Percentiles rank a stretch among this genome's conserved stretches.
These are phyloP conservation scores for Agapostemon virescens DNA, from an alignment of 2,888 invertebrate genomes.

Conservation along the genomic window DNA sequence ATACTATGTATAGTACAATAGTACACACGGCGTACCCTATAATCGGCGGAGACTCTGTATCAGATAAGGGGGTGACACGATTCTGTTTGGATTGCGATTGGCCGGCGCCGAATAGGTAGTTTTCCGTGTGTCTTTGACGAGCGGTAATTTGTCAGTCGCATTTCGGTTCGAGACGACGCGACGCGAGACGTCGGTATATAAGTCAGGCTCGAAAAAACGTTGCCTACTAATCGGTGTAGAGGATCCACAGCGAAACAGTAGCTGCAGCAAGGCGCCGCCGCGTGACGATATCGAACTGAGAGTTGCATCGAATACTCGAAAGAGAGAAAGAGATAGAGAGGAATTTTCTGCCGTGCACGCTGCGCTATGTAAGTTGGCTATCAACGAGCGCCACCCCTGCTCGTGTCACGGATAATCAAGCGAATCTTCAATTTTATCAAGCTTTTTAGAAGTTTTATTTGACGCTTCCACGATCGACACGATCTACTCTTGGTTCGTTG, in stretches of 20 bases:
- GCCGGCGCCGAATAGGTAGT: slow-evolving; percentile 51
- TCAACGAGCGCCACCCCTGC: no score
- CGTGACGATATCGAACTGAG: background rate
- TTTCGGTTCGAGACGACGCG: slow-evolving; percentile 19
- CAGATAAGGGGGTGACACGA: slow-evolving; percentile 54
- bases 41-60: slow-evolving; percentile 31
- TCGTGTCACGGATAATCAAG: background rate
- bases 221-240: slow-evolving; percentile 12
- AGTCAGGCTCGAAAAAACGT: slow-evolving; percentile 4
- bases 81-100: slow-evolving; percentile 58
- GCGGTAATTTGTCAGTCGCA: slow-evolving; percentile 43
- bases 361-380: slow-evolving; percentile 38
- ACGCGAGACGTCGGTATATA: slow-evolving; percentile 41
- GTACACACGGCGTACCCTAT: background rate
- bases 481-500: no score
- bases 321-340: background rate
- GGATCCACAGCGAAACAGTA: slow-evolving; percentile 12
- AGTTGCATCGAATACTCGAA: slow-evolving; percentile 17
- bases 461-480: no score
- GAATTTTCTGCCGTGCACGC: background rate
- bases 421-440: no score
- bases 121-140: slow-evolving; percentile 49
- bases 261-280: background rate
- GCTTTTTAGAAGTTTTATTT: no score
- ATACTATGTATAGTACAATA: background rate